Percentiles rank a stretch among this genome's conserved stretches.
Conservation (phyloP, 2,888 invertebrate genomes). For the Ectemnius lituratus region DNA sequence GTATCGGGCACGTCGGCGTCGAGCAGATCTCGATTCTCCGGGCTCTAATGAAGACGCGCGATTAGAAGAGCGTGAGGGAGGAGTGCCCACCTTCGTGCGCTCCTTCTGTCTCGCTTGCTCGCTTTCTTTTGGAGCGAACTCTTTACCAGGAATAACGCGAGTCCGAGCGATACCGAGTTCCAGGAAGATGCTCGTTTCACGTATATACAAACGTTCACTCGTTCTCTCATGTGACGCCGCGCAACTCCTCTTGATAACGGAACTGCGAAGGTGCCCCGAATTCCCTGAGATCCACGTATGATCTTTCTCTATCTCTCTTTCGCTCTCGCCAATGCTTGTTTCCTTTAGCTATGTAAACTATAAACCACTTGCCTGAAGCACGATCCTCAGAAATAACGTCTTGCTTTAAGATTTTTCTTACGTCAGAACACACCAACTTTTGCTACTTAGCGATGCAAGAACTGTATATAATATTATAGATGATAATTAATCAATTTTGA, state of each 20-base stretch:
- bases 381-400: too few species aligned
- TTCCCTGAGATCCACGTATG: background rate
- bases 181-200: slow-evolving; percentile 7
- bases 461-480: too few species aligned
- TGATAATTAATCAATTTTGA: too few species aligned
- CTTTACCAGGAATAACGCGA: too few species aligned
- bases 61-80: slow-evolving; percentile 4
- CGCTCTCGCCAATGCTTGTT: too few species aligned
- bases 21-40: slow-evolving; percentile 2
- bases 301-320: too few species aligned
- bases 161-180: slow-evolving; percentile 5
- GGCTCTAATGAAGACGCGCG: slow-evolving; percentile 46
- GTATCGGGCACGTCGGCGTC: background rate
- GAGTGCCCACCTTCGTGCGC: background rate
- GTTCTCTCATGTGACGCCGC: background rate
- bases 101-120: background rate
- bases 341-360: too few species aligned
- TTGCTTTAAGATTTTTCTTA: too few species aligned
- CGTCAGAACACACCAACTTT: too few species aligned
- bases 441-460: too few species aligned
- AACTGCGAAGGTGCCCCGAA: background rate
- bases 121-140: background rate
- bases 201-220: background rate
- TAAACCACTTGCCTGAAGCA: too few species aligned
- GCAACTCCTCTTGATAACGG: slow-evolving; percentile 4